phyloP scores from a whole-genome alignment of 2,113 vertebrate species.

The Baryphthengus martii region DNA sequence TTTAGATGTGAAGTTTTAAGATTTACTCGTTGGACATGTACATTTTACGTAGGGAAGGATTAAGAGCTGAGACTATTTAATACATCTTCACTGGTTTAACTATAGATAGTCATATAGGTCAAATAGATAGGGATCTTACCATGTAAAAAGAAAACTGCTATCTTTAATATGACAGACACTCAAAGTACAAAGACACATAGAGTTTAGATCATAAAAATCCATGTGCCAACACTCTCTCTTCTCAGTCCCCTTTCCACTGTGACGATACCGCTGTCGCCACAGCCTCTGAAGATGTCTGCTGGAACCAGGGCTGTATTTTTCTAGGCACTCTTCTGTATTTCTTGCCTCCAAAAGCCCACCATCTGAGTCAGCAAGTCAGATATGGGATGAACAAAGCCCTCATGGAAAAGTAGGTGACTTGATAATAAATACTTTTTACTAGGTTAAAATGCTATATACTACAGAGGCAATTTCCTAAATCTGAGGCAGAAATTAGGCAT shows the following conservation, averaged over 20 bases:
- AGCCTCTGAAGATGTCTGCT: rapidly evolving
- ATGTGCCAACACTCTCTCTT: background rate
- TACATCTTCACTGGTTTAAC: background rate
- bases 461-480: too few species aligned
- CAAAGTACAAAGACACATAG: background rate
- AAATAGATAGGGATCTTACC: background rate
- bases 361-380: too few species aligned
- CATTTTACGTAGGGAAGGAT: background rate
- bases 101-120: background rate
- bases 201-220: background rate
- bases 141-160: background rate
- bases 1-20: background rate
- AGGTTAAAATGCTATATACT: too few species aligned
- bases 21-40: background rate
- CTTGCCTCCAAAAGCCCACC: rapidly evolving
- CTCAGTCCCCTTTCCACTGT: background rate
- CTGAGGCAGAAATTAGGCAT: too few species aligned
- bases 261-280: rapidly evolving
- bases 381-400: background rate
- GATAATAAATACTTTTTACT: too few species aligned
- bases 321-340: background rate
- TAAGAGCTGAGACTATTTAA: background rate
- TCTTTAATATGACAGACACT: background rate
- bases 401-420: too few species aligned
- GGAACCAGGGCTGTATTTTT: background rate